phyloP scores from a whole-genome alignment of 2,888 invertebrate genomes.

The Crossocerus cetratus region DNA sequence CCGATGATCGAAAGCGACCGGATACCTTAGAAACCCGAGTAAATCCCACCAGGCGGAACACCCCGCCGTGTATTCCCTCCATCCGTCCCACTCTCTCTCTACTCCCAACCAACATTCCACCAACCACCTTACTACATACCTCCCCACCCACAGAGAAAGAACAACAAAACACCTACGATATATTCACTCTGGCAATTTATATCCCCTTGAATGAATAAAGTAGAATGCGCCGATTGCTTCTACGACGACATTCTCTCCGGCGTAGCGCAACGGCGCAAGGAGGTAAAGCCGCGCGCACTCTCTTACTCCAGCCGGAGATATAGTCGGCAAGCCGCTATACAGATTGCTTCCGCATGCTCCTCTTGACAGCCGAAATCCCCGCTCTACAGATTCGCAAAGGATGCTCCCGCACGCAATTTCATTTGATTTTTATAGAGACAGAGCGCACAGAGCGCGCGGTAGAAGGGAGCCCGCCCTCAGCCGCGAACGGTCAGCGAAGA shows the following conservation, averaged over 20 bases:
- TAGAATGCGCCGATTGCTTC: not conserved
- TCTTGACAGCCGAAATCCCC: not conserved
- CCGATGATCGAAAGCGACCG: conserved; percentile 42
- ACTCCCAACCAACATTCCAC: conserved; percentile 1
- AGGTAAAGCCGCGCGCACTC: no score
- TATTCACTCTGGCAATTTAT: conserved; percentile 35
- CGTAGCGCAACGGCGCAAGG: no score
- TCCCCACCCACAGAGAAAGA: conserved; percentile 21
- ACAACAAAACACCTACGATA: conserved; percentile 37
- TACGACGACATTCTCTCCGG: no score
- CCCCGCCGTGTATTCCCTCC: conserved; percentile 20
- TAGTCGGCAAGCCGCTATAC: no score
- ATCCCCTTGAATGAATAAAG: conserved; percentile 37
- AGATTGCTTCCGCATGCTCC: no score
- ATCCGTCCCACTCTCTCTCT: not conserved
- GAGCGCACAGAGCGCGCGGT: not conserved
- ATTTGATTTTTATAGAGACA: not conserved
- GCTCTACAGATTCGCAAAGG: not conserved
- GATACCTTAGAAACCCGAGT: conserved; percentile 32
- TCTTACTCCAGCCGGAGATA: no score
- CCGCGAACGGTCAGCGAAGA: no score
- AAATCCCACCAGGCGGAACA: conserved; percentile 45
- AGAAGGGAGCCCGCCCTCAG: not conserved
- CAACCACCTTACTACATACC: conserved; percentile 5
- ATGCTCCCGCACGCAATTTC: not conserved